Evolutionary conservation across 2,113 vertebrate species (phyloP).

Genomic region (Petrocephalus zakoni): DNA sequence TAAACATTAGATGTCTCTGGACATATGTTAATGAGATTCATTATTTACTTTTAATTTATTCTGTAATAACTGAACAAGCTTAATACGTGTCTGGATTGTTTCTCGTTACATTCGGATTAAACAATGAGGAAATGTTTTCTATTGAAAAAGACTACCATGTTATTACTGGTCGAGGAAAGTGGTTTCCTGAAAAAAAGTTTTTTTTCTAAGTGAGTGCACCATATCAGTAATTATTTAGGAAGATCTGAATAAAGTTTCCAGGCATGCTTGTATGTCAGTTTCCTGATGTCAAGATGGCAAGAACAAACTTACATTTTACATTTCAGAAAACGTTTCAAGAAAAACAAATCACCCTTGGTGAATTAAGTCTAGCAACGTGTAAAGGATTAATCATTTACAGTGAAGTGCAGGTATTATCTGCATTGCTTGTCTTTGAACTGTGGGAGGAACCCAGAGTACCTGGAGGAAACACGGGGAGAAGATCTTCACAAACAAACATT

Average conservation of each 20-base stretch:
- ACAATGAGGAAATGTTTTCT: slow-evolving; percentile 27
- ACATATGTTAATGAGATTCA: slow-evolving; percentile 58
- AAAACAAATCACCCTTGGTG: background rate
- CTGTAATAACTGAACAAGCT: slow-evolving; percentile 41
- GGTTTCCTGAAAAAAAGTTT: background rate
- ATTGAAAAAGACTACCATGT: slow-evolving; percentile 28
- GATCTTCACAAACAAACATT: background rate
- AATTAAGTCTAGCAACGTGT: background rate
- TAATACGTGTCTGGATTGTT: slow-evolving; percentile 38
- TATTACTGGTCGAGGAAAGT: slow-evolving; percentile 9
- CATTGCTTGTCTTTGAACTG: background rate
- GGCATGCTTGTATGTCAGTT: too few relatives aligned
- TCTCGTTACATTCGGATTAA: slow-evolving; percentile 40
- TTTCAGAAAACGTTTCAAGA: background rate
- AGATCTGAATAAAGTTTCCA: background rate
- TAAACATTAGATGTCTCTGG: slow-evolving; percentile 62
- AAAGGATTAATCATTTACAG: background rate
- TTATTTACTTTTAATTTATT: slow-evolving; percentile 54
- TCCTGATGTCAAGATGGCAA: background rate
- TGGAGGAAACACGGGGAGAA: background rate
- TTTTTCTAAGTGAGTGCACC: background rate
- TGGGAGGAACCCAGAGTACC: background rate
- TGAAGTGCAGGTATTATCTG: background rate
- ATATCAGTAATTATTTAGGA: background rate
- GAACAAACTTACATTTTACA: background rate